Base-by-base conservation (phyloP, 2,113 vertebrate species). In the Nycticebus coucang region DNA sequence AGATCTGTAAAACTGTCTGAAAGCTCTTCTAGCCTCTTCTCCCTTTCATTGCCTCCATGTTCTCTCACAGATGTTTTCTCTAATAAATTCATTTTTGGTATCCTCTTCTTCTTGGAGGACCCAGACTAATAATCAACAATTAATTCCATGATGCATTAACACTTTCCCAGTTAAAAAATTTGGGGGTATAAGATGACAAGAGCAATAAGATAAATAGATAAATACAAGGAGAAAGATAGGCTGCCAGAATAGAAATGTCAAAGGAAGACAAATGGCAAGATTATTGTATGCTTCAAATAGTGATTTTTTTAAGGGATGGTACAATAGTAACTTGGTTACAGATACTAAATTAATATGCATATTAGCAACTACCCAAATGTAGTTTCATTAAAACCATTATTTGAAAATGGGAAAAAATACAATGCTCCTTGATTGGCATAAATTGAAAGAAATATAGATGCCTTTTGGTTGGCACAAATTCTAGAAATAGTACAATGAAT, bases 371-470 rank as follows among this genome's bases (percentile, higher is more conserved):
- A 19, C 59, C 35, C 84, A 69, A 8, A 53, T 88, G 87, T n/a
- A 93, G 24, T 89, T 96, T 88, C 12, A 84, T 50, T 85, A 88
- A 91, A 87, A 80, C 24, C 59, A 21, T 91, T 95, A 69, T 22
- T 95, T 80, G n/a, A 81, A 97, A 93, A 62, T 75, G 79, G 57
- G 22, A 80, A 90, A 71, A 87, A 83, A 55, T 83, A 66, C 21
- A 83, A 28, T 86, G 53, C 66, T 60, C 84, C 37, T 94, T 88
- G 35, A 22, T 79, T 84, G 50, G 62, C 35, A 87, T 45, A 87
- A 72, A 68, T 75, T 30, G 4, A 19, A 90, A 93, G 62, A 79
- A 74, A 95, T 66, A 79, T 53, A 41, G 66, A 57, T 92, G 75
- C 30, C 6, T 79, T 33, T 85, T 92, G 37, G n/a, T 92, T 92